A percentile compares a stretch with the other conserved stretches of the same genome.
Conservation (phyloP, 1,140 invertebrate genomes). For the Lethocerus indicus region DNA sequence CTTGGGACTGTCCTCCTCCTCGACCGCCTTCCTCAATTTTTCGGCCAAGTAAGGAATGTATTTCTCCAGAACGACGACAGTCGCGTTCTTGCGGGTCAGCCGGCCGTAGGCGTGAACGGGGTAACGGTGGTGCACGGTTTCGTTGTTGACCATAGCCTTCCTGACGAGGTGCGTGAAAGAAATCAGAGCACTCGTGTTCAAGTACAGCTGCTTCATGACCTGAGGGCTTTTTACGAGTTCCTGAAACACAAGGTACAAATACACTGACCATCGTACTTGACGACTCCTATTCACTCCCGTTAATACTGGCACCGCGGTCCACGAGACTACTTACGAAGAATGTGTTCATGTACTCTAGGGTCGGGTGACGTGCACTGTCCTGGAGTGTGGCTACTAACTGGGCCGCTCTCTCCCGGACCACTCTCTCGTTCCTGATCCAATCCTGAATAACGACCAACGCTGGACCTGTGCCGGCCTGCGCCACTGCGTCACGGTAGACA, state of each 20-base stretch:
- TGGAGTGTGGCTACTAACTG: slow-evolving; percentile 31
- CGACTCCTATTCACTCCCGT: no score
- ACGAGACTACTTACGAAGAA: slow-evolving; percentile 32
- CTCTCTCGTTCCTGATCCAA: slow-evolving; percentile 35
- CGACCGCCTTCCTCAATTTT: slow-evolving; percentile 31
- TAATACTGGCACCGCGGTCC: no score
- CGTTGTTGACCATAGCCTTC: slow-evolving; percentile 33
- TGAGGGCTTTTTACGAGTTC: slow-evolving; percentile 13
- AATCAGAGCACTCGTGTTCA: slow-evolving; percentile 34
- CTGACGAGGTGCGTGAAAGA: slow-evolving; percentile 36
- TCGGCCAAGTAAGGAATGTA: slow-evolving; percentile 37
- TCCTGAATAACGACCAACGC: slow-evolving; percentile 37
- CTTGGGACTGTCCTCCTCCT: slow-evolving; percentile 29
- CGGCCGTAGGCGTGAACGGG: slow-evolving; percentile 40
- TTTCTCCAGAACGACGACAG: slow-evolving; percentile 29
- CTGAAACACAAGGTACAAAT: no score
- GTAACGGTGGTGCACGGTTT: slow-evolving; percentile 35
- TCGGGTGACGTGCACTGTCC: slow-evolving; percentile 35
- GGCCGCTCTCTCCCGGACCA: slow-evolving; percentile 33
- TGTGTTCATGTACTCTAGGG: slow-evolving; percentile 35
- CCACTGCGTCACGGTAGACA: slow-evolving; percentile 41
- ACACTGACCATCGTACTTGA: no score
- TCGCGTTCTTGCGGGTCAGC: slow-evolving; percentile 25
- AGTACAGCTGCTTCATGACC: slow-evolving; percentile 25
- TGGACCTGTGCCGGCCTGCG: slow-evolving; percentile 43